These are phyloP conservation scores for Drosophila nr. medialis DNA, from an alignment of 2,888 invertebrate genomes.

Conservation along the genomic window DNA sequence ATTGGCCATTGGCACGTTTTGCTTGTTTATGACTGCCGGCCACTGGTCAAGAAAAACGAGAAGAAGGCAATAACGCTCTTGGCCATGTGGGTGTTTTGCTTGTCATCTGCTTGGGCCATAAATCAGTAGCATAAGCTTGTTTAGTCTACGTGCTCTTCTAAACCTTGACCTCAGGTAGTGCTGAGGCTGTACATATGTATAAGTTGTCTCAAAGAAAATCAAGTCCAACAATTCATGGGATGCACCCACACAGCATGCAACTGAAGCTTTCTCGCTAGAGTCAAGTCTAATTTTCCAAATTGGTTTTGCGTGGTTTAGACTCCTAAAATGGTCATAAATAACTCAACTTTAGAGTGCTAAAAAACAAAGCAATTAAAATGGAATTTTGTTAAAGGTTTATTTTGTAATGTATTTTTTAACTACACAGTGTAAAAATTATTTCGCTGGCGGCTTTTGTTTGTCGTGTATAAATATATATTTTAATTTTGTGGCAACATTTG, in stretches of 20 bases:
- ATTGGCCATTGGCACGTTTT: slow-evolving; percentile 49
- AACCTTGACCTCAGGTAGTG: slow-evolving; percentile 49
- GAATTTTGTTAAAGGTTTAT: neutral
- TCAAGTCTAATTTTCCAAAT: slow-evolving; percentile 1
- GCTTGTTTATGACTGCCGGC: slow-evolving; percentile 18
- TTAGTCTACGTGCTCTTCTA: slow-evolving; percentile 41
- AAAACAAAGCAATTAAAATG: neutral
- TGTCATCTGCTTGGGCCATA: slow-evolving; percentile 29
- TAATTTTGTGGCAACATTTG: neutral
- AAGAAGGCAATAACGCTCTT: neutral
- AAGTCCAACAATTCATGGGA: neutral
- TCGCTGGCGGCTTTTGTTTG: neutral
- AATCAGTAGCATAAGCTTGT: slow-evolving; percentile 39
- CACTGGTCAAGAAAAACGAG: slow-evolving; percentile 3
- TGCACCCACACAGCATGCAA: slow-evolving; percentile 1
- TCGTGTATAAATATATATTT: neutral
- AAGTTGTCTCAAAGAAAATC: neutral
- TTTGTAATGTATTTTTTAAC: neutral
- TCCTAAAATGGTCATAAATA: neutral
- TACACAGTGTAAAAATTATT: neutral
- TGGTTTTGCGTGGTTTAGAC: neutral
- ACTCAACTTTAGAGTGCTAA: neutral
- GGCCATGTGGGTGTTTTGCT: slow-evolving; percentile 48
- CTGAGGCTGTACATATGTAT: neutral
- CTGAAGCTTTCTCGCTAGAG: neutral